phyloP scores from a whole-genome alignment of 2,113 vertebrate species.

The Hystrix cristata region DNA sequence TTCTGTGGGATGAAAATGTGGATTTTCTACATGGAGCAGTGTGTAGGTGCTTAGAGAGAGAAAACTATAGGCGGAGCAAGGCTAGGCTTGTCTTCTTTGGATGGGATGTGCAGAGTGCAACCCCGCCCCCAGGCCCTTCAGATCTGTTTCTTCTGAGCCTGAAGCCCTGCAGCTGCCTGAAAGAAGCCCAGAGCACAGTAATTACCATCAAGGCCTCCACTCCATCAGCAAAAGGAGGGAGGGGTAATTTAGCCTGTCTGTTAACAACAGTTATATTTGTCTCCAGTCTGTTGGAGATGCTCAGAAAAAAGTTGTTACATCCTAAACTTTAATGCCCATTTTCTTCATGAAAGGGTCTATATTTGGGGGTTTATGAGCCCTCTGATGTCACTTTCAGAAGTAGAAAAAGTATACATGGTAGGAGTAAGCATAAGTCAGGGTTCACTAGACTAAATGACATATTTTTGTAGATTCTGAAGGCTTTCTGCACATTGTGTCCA shows the following conservation, averaged over 20 bases:
- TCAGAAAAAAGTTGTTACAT: not conserved
- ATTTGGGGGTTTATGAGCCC: not conserved
- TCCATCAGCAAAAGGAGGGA: not conserved
- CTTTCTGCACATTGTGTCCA: not conserved
- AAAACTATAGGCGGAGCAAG: conserved; percentile 35
- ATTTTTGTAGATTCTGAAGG: conserved; percentile 7
- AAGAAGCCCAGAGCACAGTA: not conserved
- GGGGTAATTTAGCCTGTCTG: conserved; percentile 28
- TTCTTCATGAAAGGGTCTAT: not conserved
- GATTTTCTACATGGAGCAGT: conserved; percentile 51
- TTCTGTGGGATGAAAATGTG: conserved; percentile 61
- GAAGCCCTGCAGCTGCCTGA: conserved; percentile 55
- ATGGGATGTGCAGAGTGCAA: not conserved
- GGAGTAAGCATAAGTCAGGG: not conserved
- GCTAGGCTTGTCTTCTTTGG: not conserved
- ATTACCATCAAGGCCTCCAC: conserved; percentile 7
- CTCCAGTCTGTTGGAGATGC: not conserved
- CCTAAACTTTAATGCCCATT: not conserved
- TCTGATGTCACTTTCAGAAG: not conserved
- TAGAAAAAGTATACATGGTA: not conserved
- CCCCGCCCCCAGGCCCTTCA: not conserved
- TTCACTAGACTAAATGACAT: not conserved
- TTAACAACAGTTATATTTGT: not conserved
- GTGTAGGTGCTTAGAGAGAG: conserved; percentile 74
- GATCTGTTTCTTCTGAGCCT: not conserved